phyloP scores from a whole-genome alignment of 2,888 invertebrate species.

The Spodoptera exigua region DNA sequence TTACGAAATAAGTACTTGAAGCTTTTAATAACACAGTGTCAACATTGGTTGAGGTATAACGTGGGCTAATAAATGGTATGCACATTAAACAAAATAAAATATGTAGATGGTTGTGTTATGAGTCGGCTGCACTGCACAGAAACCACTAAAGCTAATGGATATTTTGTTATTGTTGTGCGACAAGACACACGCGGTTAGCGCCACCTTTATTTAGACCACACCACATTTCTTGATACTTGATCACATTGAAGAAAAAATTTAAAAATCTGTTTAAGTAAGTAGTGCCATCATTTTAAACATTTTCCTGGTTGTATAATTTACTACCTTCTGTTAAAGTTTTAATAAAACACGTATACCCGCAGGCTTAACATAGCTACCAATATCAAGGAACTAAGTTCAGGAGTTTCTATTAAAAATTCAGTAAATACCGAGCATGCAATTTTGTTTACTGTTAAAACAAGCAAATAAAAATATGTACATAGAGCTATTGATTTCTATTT shows the following conservation, averaged over 20 bases:
- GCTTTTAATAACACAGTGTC: conserved; percentile 15
- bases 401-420: conserved; percentile 12
- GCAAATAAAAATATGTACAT: not conserved
- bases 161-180: conserved; percentile 88
- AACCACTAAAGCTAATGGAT: conserved; percentile 88
- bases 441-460: conserved; percentile 16
- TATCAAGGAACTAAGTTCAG: not conserved
- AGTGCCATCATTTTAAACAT: not conserved
- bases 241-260: too few species aligned
- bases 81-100: conserved; percentile 54
- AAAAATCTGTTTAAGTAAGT: too few species aligned
- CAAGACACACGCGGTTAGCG: conserved; percentile 88
- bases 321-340: too few species aligned
- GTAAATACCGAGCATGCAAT: conserved; percentile 11
- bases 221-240: conserved; percentile 67
- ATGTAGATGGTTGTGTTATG: conserved; percentile 48
- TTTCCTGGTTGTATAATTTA: too few species aligned
- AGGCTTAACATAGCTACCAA: too few species aligned
- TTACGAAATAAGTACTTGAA: conserved; percentile 29
- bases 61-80: conserved; percentile 32
- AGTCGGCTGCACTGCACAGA: conserved; percentile 65
- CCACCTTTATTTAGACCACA: conserved; percentile 68
- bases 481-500: conserved; percentile 27
- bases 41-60: conserved; percentile 27
- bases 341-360: too few species aligned